Evolutionary conservation across 1,140 invertebrate genomes (phyloP).

Genomic region (Drosophila rhopaloa): DNA sequence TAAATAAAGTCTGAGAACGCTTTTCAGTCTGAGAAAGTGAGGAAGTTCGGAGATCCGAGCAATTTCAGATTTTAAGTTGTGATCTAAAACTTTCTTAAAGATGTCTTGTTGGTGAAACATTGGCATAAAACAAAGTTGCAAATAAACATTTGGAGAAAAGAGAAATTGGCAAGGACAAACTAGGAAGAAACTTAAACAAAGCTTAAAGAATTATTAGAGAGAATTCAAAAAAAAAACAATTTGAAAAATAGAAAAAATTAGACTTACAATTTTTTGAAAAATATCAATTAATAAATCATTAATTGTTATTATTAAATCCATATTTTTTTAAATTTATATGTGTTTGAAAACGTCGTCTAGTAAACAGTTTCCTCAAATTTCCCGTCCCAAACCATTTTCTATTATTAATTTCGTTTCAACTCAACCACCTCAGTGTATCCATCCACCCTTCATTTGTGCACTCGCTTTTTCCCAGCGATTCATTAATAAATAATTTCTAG

Average conservation of each 20-base stretch:
- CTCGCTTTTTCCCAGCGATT: constrained; percentile 32
- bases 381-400: constrained; percentile 14
- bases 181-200: not conserved
- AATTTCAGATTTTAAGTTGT: not conserved
- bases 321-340: too few relatives aligned
- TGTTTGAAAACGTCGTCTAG: not conserved
- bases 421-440: constrained; percentile 3
- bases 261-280: too few relatives aligned
- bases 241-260: too few relatives aligned
- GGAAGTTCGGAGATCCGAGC: not conserved
- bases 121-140: not conserved
- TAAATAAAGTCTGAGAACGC: not conserved
- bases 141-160: not conserved
- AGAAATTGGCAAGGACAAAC: not conserved
- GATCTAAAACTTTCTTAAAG: not conserved
- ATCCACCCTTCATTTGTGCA: constrained; percentile 13
- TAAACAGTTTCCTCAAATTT: constrained; percentile 7
- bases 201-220: not conserved
- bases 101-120: not conserved
- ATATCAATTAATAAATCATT: too few relatives aligned
- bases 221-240: not conserved
- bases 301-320: too few relatives aligned
- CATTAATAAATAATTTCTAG: constrained; percentile 53
- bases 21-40: not conserved
- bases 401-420: constrained; percentile 23